Evolutionary conservation across 2,888 invertebrate genomes (phyloP).

Genomic region (Pharmacophagus antenor): DNA sequence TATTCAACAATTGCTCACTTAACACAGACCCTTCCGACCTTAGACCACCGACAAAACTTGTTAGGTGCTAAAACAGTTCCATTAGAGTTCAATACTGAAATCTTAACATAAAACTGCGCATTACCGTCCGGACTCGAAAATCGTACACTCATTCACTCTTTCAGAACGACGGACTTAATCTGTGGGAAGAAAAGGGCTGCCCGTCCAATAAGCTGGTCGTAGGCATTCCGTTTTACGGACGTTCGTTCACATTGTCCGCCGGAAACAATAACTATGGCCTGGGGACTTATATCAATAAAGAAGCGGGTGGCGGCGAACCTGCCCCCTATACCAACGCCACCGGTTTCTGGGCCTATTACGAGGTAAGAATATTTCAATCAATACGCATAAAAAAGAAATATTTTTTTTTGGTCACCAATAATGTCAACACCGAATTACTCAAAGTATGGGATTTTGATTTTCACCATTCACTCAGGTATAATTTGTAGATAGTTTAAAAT

Average conservation of each 20-base stretch:
- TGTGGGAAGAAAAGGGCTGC: constrained; percentile 95
- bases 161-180: constrained; percentile 91
- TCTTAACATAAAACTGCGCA: neutral
- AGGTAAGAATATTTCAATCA: constrained; percentile 71
- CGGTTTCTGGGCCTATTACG: constrained; percentile 93
- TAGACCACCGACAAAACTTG: neutral
- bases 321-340: constrained; percentile 93
- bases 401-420: no score
- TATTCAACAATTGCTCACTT: neutral
- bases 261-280: constrained; percentile 91
- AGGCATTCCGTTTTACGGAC: constrained; percentile 94
- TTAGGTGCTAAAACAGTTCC: neutral
- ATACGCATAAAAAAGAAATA: no score
- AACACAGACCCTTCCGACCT: neutral
- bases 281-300: constrained; percentile 94
- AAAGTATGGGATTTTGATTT: no score
- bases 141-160: constrained; percentile 37
- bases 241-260: constrained; percentile 89
- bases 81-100: neutral
- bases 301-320: constrained; percentile 92
- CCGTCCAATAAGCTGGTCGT: constrained; percentile 92
- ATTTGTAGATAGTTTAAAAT: no score
- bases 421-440: no score
- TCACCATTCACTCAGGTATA: no score
- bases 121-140: neutral